phyloP scores from a whole-genome alignment of 2,113 vertebrate genomes.

The Ammospiza nelsoni region DNA sequence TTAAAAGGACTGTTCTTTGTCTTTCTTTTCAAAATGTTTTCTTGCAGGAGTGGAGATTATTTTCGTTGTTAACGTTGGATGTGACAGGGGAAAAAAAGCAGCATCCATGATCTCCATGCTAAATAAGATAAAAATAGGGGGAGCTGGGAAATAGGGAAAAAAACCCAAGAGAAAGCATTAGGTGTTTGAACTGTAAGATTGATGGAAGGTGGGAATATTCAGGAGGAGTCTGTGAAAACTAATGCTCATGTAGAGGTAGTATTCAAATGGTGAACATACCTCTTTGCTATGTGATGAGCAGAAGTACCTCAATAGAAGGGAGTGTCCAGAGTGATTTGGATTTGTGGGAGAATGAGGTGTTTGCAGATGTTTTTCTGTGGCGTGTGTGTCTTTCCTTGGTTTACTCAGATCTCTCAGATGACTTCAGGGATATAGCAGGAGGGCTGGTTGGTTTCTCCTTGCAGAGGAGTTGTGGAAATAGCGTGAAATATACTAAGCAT shows the following conservation, averaged over 20 bases:
- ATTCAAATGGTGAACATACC: too few relatives aligned
- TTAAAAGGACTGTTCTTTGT: background rate
- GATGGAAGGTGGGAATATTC: background rate
- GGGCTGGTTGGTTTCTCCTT: background rate
- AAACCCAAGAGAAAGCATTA: background rate
- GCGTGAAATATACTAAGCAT: background rate
- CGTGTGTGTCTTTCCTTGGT: background rate
- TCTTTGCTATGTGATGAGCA: background rate
- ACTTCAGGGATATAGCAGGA: background rate
- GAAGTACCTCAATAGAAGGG: background rate
- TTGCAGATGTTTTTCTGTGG: background rate
- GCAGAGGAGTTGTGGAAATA: background rate
- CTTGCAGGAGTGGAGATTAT: background rate
- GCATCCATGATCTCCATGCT: background rate
- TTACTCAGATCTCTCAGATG: background rate
- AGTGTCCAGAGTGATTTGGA: background rate
- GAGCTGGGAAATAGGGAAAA: background rate
- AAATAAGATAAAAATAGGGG: background rate
- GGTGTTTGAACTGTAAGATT: background rate
- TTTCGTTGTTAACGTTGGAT: background rate
- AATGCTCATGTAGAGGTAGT: rapidly evolving
- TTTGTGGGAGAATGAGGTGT: background rate
- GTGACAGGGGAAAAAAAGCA: background rate
- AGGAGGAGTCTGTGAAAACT: background rate
- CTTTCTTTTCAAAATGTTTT: background rate